Conservation (phyloP, 2,113 vertebrate species). For the Lonchura striata region DNA sequence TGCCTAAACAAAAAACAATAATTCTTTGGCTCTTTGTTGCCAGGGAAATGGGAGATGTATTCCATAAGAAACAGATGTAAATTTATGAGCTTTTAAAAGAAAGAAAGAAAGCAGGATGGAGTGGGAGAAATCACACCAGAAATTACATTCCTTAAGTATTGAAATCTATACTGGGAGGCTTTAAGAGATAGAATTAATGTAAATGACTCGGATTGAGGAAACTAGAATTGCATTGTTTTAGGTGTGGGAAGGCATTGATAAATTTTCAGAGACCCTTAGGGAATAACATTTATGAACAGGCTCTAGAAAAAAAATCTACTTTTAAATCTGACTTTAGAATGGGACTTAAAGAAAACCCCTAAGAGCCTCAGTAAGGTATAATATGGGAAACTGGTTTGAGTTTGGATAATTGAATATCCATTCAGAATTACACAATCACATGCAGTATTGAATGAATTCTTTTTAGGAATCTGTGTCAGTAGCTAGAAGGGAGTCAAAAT, state of each 20-base stretch:
- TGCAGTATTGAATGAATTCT: not conserved
- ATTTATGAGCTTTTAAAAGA: conserved; percentile 9
- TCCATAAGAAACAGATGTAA: not conserved
- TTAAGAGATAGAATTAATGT: not conserved
- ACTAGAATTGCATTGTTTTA: not conserved
- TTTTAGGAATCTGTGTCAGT: not conserved
- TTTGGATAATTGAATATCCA: not conserved
- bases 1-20: not conserved
- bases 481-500: not conserved
- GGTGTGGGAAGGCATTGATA: not conserved
- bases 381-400: not conserved
- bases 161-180: not conserved
- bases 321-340: not conserved
- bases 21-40: conserved; percentile 31
- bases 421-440: not conserved
- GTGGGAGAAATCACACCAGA: not conserved
- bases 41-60: conserved; percentile 27
- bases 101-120: not conserved
- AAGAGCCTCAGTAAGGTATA: not conserved
- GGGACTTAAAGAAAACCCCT: not conserved
- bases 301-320: not conserved
- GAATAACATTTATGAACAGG: not conserved
- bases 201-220: not conserved
- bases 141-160: not conserved
- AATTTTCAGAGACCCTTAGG: not conserved